A percentile compares a stretch with the other conserved stretches of the same genome.
Evolutionary conservation across 1,140 invertebrate genomes (phyloP).

Genomic region (Bombus soroeensis): DNA sequence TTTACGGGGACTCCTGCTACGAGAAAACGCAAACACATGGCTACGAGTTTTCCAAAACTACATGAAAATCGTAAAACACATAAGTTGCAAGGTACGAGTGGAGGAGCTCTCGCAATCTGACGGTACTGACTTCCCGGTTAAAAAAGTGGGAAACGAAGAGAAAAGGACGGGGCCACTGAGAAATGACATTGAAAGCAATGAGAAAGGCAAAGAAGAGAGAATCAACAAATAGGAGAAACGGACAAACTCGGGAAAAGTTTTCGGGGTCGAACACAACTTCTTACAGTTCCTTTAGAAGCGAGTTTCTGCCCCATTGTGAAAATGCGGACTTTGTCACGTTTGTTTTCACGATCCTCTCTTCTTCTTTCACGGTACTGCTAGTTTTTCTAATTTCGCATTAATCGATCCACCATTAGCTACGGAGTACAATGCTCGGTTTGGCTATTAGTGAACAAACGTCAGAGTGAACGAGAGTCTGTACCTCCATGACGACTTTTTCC

Average conservation of each 20-base stretch:
- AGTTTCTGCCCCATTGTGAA: slow-evolving; percentile 54
- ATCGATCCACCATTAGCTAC: slow-evolving; percentile 72
- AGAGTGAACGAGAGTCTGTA: slow-evolving; percentile 53
- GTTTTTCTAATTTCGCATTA: slow-evolving; percentile 66
- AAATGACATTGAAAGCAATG: not conserved
- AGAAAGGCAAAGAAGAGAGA: not conserved
- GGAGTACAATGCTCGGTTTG: slow-evolving; percentile 23
- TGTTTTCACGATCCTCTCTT: slow-evolving; percentile 51
- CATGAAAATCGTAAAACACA: slow-evolving; percentile 31
- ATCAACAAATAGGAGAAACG: slow-evolving; percentile 6
- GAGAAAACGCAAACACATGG: not conserved
- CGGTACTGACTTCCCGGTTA: not conserved
- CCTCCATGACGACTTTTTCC: slow-evolving; percentile 13
- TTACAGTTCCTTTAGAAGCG: slow-evolving; percentile 40
- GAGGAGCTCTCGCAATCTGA: not conserved
- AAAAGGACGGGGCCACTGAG: not conserved
- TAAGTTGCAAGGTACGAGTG: slow-evolving; percentile 3
- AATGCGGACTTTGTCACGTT: slow-evolving; percentile 44
- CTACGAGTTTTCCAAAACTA: slow-evolving; percentile 33
- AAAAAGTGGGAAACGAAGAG: too few species aligned
- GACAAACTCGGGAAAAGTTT: slow-evolving; percentile 57
- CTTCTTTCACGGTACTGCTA: not conserved
- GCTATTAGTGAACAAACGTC: slow-evolving; percentile 61
- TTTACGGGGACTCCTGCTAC: too few species aligned
- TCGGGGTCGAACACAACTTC: slow-evolving; percentile 61